phyloP scores from a whole-genome alignment of 2,797 vertebrate genomes.

The Rhinoraja longicauda region DNA sequence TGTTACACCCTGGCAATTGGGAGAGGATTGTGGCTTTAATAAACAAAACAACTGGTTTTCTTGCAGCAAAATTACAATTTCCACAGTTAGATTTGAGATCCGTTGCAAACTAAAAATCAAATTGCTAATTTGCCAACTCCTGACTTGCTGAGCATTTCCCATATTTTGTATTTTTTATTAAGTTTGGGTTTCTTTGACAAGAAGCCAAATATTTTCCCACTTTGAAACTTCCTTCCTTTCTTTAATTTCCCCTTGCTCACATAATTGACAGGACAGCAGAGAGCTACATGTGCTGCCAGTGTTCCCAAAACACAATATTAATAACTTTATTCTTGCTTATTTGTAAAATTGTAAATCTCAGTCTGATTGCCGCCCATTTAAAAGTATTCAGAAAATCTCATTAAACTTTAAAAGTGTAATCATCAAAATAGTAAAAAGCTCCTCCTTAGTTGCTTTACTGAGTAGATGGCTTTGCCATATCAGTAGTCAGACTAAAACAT shows the following conservation, averaged over 20 bases:
- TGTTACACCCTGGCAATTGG: background rate
- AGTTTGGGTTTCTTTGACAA: background rate
- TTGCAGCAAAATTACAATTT: background rate
- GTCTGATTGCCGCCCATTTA: background rate
- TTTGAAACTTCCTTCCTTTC: background rate
- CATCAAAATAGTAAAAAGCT: background rate
- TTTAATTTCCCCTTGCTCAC: background rate
- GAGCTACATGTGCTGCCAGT: background rate
- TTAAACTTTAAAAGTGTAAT: background rate
- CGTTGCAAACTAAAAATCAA: background rate
- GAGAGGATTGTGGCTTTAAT: background rate
- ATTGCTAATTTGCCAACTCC: background rate
- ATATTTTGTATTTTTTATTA: too few species aligned
- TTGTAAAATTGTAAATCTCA: background rate
- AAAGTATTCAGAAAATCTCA: background rate
- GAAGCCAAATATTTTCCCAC: background rate
- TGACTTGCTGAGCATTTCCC: too few species aligned
- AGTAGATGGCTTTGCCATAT: background rate
- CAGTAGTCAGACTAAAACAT: background rate
- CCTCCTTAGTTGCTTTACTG: background rate
- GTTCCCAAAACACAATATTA: background rate
- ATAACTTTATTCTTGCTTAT: background rate
- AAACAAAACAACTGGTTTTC: background rate
- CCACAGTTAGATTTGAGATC: background rate
- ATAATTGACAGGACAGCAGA: background rate